Conservation (phyloP, 2,797 vertebrate species). For the Anguilla marmorata region DNA sequence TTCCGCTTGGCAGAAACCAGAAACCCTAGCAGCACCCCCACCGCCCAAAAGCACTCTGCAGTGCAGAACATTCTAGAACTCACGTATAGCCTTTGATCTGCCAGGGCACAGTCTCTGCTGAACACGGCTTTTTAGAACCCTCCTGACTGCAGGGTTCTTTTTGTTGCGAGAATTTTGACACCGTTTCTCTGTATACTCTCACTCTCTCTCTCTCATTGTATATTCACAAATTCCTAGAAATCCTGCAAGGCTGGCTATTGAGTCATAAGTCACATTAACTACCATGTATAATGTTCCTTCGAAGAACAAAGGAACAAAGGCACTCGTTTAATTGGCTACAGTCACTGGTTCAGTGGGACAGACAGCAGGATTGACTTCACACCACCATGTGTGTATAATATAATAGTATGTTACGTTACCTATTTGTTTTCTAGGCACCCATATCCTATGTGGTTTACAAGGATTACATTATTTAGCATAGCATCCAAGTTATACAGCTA, state of each 20-base stretch:
- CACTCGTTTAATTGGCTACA: background rate
- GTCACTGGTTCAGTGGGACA: constrained; percentile 4
- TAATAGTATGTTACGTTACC: background rate
- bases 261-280: background rate
- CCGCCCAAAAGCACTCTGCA: background rate
- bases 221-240: background rate
- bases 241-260: background rate
- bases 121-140: background rate
- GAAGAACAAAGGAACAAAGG: background rate
- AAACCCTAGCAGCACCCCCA: background rate
- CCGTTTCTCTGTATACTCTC: background rate
- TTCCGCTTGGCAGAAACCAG: background rate
- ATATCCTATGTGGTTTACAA: background rate
- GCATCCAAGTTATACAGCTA: background rate
- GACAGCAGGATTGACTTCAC: background rate
- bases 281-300: background rate
- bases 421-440: background rate
- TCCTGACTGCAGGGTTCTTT: background rate
- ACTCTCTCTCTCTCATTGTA: background rate
- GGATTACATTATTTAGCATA: background rate
- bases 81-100: background rate
- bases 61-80: constrained; percentile 1
- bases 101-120: background rate
- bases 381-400: background rate
- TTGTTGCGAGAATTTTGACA: background rate